Conservation (phyloP, 2,113 vertebrate genomes). For the Alectura lathami region DNA sequence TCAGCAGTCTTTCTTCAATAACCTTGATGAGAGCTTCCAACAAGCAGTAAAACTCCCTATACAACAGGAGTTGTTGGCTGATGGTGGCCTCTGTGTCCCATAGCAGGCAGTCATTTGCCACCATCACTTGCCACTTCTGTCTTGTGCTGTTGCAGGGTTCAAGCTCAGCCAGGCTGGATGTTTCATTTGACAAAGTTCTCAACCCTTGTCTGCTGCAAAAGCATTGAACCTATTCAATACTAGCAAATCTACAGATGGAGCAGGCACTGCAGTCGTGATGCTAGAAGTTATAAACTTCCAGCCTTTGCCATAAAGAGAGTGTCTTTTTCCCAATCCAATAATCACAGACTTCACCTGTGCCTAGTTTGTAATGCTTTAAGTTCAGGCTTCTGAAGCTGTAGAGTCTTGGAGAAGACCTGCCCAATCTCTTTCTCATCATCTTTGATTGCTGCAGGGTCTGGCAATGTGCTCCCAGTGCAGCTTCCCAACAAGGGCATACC, state of each 20-base stretch:
- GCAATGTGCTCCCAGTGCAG: neutral
- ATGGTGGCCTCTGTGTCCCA: neutral
- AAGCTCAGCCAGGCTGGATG: neutral
- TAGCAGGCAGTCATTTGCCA: neutral
- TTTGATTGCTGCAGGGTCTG: neutral
- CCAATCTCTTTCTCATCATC: neutral
- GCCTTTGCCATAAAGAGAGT: neutral
- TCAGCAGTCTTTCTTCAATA: no score
- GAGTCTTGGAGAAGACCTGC: neutral
- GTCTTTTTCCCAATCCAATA: neutral
- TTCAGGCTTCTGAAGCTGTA: neutral
- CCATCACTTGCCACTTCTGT: neutral
- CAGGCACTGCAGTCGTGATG: neutral
- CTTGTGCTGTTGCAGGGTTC: neutral
- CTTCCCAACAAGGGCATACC: neutral
- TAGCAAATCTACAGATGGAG: neutral
- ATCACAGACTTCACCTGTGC: accelerated
- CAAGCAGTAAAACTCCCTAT: no score
- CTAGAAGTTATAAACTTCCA: neutral
- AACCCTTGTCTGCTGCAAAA: neutral
- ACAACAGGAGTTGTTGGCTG: no score
- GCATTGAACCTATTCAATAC: neutral
- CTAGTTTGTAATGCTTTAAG: neutral
- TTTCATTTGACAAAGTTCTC: neutral
- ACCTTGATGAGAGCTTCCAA: no score